Evolutionary conservation across 2,113 vertebrate genomes (phyloP), one percentile per base, ranked within the genome.

Genomic region (Camelus dromedarius): DNA sequence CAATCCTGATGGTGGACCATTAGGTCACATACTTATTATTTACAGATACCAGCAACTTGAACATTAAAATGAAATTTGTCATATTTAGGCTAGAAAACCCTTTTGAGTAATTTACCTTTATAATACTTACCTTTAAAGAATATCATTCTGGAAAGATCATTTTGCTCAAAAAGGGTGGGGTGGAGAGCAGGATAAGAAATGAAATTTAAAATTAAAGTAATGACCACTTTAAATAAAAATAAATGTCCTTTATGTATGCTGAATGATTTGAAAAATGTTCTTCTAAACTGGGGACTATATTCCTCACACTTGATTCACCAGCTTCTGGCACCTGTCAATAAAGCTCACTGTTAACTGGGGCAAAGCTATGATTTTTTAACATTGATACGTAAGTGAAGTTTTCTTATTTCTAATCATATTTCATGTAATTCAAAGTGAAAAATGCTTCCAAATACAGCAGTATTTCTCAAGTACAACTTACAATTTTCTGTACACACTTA

Each of bases 1-100:
- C 67, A 87, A 81, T 92, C 69, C 73, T 93, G 91, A 97, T 96
- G 95, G 93, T 95, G 89, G 95, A 89, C 76, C 54, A 2, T 97
- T 87, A 95, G 96, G 96, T 86, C 0, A 0, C 18, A 79, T 20
- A 46, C 38, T 94, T 95, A 79, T 28, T 9, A 69, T 64, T 77
- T 88, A 70, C 84, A 54, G 60, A 72, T 32, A 83, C 16, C 22
- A 72, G 15, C 2, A 0, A 94, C 85, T 56, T 58, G n/a, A 50
- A 48, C 72, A 46, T 92, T 94, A 69, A 75, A 8, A 1, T 42
- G 12, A 77, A 96, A 90, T 80, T 72, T 46, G 16, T 67, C 56
- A 81, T 66, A 60, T 66, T 66, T 80, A 20, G 2, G 11, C 73
- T 26, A 87, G 9, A 66, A 46, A 58, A 5, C 20, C 62, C 24